Conservation (phyloP, 2,113 vertebrate genomes). For the Pseudolaguvia tuberculata region DNA sequence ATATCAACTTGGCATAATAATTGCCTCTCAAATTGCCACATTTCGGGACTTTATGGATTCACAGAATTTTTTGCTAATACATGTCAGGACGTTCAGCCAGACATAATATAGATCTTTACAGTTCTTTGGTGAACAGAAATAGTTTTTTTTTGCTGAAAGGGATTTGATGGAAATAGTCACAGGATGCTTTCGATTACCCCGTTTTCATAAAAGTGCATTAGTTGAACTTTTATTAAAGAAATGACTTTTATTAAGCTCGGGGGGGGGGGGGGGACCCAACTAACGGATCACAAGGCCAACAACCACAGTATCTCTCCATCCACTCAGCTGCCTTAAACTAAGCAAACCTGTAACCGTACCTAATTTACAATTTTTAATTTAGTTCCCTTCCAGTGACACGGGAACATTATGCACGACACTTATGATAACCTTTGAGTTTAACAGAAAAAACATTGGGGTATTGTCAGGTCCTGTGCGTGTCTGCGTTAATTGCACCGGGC, state of each 20-base stretch:
- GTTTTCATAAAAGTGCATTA: background rate
- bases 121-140: slow-evolving; percentile 48
- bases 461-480: slow-evolving; percentile 27
- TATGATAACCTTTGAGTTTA: no score
- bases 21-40: slow-evolving; percentile 52
- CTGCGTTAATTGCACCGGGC: slow-evolving; percentile 55
- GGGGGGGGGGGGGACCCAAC: no score
- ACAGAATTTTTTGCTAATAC: slow-evolving; percentile 44
- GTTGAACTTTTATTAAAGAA: background rate
- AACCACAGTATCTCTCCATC: background rate
- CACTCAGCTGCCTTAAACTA: slow-evolving; percentile 33
- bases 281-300: background rate
- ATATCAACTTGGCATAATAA: slow-evolving; percentile 55
- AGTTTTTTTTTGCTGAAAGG: slow-evolving; percentile 46
- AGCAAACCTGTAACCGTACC: background rate
- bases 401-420: slow-evolving; percentile 53
- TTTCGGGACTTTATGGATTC: slow-evolving; percentile 44
- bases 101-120: slow-evolving; percentile 45
- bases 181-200: no score
- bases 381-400: slow-evolving; percentile 46
- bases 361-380: slow-evolving; percentile 12
- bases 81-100: slow-evolving; percentile 45
- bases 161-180: slow-evolving; percentile 18
- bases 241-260: background rate
- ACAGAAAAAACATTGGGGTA: slow-evolving; percentile 34